Evolutionary conservation across 2,797 vertebrate species (phyloP), one percentile per base, ranked within the genome.

Genomic region (Pitangus sulphuratus): DNA sequence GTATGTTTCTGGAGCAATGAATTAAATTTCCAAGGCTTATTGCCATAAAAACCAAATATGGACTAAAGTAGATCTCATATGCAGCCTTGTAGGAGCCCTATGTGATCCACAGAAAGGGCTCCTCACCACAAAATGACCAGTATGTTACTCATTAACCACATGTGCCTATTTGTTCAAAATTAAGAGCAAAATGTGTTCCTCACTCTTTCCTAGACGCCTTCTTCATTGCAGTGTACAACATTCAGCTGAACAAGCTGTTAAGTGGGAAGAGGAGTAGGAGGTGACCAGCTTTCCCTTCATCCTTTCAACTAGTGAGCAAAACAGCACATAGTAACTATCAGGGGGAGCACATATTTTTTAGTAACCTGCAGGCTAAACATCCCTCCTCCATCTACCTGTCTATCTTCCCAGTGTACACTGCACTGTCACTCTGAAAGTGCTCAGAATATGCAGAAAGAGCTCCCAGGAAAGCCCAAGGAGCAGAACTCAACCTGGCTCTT

Each of bases 231-330:
- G 65, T 74, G 80, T 88, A 79, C 70, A 91, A 65, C 74, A 72
- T 93, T 93, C 72, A 83, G 74, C 74, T 93, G 93, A 95, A 90
- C 93, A 96, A 96, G 93, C 95, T 97, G 96, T 95, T 93, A 86
- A 96, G 96, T 93, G 92, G 88, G 95, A 97, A 95, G 95, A 95
- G 33, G 88, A 94, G 96, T 97, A 84, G 96, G 96, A 96, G 96
- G 95, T 95, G 96, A 95, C 93, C 95, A 95, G 66, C 54, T 94
- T 94, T 95, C 86, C 80, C 89, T 95, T 94, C 94, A 93, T 91
- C 86, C 86, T 94, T 93, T 92, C 77, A 95, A 88, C 93, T 95
- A 86, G 83, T 53, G 91, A 82, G 90, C 70, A 89, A 94, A 95
- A 91, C 74, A 84, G 83, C 83, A 72, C 76, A 72, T 74, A 94